A percentile compares a stretch with the other conserved stretches of the same genome.
Conservation (phyloP, 53 echinoderm and acorn worm genomes). For the Patiria pectinifera region DNA sequence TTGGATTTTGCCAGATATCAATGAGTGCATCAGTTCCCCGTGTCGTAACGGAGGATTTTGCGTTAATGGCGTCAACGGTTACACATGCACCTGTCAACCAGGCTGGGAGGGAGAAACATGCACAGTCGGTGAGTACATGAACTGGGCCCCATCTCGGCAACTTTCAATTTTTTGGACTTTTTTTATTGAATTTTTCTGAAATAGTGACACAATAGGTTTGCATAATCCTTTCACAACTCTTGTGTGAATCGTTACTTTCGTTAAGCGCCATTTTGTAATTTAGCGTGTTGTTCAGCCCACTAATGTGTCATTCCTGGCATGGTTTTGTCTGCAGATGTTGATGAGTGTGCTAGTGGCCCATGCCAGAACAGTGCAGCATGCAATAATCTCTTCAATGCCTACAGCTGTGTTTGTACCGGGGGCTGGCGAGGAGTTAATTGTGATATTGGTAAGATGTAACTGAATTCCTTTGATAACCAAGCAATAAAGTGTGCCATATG, state of each 20-base stretch:
- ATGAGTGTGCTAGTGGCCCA: conserved; percentile 46
- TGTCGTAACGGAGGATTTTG: conserved; percentile 50
- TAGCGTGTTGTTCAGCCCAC: background rate
- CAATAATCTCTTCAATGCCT: background rate
- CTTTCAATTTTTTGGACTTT: background rate
- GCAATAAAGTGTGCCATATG: background rate
- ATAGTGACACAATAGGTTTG: too few species aligned
- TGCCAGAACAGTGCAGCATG: conserved; percentile 51
- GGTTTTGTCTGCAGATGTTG: background rate
- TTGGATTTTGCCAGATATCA: conserved; percentile 49
- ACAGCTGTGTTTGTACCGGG: background rate
- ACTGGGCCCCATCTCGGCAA: background rate
- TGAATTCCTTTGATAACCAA: background rate
- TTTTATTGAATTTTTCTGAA: background rate
- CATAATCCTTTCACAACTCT: too few species aligned
- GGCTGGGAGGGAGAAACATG: conserved; percentile 32
- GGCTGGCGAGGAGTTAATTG: conserved; percentile 67
- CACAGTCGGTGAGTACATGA: conserved; percentile 8
- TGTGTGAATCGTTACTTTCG: background rate
- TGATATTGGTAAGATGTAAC: conserved; percentile 36
- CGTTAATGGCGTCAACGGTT: background rate
- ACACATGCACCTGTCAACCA: conserved; percentile 17
- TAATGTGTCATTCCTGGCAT: too few species aligned
- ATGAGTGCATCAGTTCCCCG: conserved; percentile 64
- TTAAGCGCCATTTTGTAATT: background rate